Evolutionary conservation across 2,888 invertebrate genomes (phyloP).

Genomic region (Ectemnius lituratus): DNA sequence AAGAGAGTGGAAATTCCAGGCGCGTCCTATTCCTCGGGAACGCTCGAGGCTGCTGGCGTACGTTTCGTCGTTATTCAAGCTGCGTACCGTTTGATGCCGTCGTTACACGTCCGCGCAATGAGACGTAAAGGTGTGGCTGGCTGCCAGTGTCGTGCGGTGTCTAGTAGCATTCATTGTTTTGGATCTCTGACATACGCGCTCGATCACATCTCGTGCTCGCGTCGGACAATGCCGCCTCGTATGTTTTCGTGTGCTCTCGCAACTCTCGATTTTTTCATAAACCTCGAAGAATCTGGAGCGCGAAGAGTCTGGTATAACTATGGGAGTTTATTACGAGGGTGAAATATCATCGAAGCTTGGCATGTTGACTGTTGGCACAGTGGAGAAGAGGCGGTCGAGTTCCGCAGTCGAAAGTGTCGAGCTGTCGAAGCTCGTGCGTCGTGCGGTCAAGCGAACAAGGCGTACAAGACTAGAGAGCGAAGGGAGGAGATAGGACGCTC

Average conservation of each 20-base stretch:
- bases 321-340: too few species aligned
- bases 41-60: constrained; percentile 7
- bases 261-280: too few species aligned
- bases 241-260: constrained; percentile 19
- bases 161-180: constrained; percentile 44
- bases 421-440: too few species aligned
- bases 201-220: constrained; percentile 25
- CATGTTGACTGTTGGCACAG: too few species aligned
- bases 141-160: constrained; percentile 42
- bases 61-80: constrained; percentile 50
- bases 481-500: constrained; percentile 34
- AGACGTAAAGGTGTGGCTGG: constrained; percentile 51
- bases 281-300: too few species aligned
- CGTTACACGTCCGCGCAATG: constrained; percentile 50
- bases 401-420: too few species aligned
- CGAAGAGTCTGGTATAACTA: too few species aligned
- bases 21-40: constrained; percentile 19
- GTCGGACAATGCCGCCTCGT: constrained; percentile 24
- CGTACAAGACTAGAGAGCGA: constrained; percentile 11
- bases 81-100: constrained; percentile 51
- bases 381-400: too few species aligned
- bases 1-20: constrained; percentile 37
- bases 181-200: constrained; percentile 26
- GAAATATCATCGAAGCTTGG: too few species aligned
- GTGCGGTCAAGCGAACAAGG: constrained; percentile 3